Evolutionary conservation across 2,797 vertebrate species (phyloP), one percentile per base, ranked within the genome.

Genomic region (Remorina albescens): DNA sequence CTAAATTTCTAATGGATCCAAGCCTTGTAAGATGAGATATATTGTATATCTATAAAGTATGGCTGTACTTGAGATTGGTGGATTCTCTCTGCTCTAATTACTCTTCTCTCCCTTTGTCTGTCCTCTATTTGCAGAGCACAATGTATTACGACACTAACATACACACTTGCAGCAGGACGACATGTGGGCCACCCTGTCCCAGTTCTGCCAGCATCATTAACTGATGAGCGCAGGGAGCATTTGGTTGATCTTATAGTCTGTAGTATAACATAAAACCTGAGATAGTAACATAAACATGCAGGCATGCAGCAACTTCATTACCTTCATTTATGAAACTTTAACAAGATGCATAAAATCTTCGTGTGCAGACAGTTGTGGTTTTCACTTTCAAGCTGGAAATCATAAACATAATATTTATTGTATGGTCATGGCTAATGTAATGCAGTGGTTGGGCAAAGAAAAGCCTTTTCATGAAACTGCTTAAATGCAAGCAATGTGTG

Each of bases 161-260:
- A 64, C 46, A 55, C 56, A 26, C 28, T 37, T 25, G 58, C 23
- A 57, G 12, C 25, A 26, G 64, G 71, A 51, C 41, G 44, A 51
- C 73, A 75, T 78, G 50, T 76, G 51, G 74, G 67, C 58, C 72
- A 47, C 26, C 46, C 26, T 75, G 63, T 51, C 71, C 76, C 71
- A 60, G 70, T 76, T 86, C 76, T 86, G 75, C 51, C 58, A 42
- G 7, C 50, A 47, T 42, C 63, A 63, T 67, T 54, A 75, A 42
- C 53, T 49, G 74, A 74, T 60, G 60, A 82, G 59, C 16, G 46
- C 57, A 62, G 30, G 26, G 15, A 55, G 18, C 28, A 56, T 61
- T 62, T 51, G 42, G 59, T 68, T 62, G 61, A 59, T 51, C 32
- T 19, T 23, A 64, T 47, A 32, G 25, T 2, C 47, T 63, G 25